Evolutionary conservation across 2,113 vertebrate species (phyloP), one percentile per base, ranked within the genome.

Genomic region (Dermatemys mawii): DNA sequence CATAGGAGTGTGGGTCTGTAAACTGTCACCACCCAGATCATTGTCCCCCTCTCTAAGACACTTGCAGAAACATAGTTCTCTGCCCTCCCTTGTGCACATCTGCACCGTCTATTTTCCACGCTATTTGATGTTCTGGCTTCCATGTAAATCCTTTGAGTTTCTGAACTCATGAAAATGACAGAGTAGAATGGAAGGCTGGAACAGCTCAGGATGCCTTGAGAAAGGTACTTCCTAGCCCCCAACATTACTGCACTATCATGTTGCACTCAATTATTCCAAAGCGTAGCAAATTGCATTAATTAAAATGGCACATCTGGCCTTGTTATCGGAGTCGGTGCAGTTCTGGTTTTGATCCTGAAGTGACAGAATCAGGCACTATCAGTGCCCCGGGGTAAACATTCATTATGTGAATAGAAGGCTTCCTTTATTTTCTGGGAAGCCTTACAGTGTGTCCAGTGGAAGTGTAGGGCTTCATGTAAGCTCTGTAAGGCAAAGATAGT

Each of bases 211-310:
- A 14, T 90, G 95, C 90, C 93, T 79, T 51, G 55, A 90, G 91
- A 93, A 89, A 0, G n/a, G 86, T 27, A 0, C 87, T 84, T 81
- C 96, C 95, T 88, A 87, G 83, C 94, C 90, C 90, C 46, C 1
- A 5, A 67, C 88, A 93, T 94, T 90, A 92, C 85, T 10, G 80
- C 0, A 6, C 95, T 96, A 94, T 97, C 93, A 0, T 10, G 0
- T 97, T 93, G 95, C 95, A 86, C 84, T 90, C 86, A 90, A 96
- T 93, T 93, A 81, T 32, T 86, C n/a, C 90, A 82, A 83, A 93
- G 94, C 84, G 95, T 89, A 94, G 91, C 94, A 96, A 97, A 97
- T 96, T 96, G 67, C 91, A 92, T 96, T 97, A 96, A 97, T 97
- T 96, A 96, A 86, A 94, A 91, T 21, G 83, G 87, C 96, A 96